A percentile compares a stretch with the other conserved stretches of the same genome.
Evolutionary conservation across 2,113 vertebrate species (phyloP).

Genomic region (Cheirogaleus medius): DNA sequence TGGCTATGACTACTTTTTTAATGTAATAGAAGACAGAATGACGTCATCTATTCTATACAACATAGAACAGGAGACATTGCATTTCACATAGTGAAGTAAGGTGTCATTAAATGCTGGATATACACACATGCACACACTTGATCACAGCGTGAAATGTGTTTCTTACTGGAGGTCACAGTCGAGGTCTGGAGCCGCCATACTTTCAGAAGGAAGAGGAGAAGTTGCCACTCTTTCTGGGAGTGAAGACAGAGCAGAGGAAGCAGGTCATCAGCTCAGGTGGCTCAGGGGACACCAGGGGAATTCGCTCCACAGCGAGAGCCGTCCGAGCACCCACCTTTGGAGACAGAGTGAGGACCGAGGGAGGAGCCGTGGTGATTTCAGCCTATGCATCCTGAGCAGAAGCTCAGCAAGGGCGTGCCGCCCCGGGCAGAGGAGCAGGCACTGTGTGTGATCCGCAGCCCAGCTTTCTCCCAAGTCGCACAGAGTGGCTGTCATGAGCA

Average conservation of each 20-base stretch:
- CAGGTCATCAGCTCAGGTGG: background rate
- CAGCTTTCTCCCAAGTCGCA: background rate
- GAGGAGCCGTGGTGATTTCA: background rate
- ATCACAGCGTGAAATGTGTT: rapidly evolving
- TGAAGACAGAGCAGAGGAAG: background rate
- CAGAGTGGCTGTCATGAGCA: conserved; percentile 1
- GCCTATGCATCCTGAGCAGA: too few relatives aligned
- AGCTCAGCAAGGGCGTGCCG: background rate
- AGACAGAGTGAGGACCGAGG: background rate
- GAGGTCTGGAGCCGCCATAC: background rate
- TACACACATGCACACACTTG: background rate
- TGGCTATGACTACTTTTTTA: background rate
- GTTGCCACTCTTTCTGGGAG: background rate
- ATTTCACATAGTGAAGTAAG: background rate
- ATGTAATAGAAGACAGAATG: background rate
- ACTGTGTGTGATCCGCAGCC: background rate
- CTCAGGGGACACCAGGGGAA: background rate
- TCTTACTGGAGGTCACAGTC: background rate
- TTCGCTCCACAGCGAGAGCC: background rate
- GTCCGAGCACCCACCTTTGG: background rate
- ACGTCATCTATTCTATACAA: background rate
- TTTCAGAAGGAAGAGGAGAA: background rate
- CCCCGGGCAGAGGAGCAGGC: background rate
- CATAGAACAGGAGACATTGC: background rate
- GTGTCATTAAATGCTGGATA: background rate